phyloP scores from a whole-genome alignment of 64 coral and sea anemone genomes.

The Trachythela sp. region DNA sequence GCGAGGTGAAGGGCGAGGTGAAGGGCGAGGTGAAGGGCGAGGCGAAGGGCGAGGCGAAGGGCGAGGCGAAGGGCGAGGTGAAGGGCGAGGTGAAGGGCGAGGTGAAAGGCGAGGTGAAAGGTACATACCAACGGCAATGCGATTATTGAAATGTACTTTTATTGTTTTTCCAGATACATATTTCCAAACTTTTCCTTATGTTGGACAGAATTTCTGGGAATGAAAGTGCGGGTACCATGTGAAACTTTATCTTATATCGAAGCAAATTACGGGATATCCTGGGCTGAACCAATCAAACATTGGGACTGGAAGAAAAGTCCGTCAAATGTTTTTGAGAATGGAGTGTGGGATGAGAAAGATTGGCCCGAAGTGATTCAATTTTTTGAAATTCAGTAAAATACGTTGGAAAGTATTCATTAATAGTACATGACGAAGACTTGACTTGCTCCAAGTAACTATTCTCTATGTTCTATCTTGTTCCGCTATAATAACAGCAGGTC shows the following conservation, averaged over 20 bases:
- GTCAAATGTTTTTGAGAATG: conserved; percentile 83
- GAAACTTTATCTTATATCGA: conserved; percentile 72
- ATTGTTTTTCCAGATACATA: conserved; percentile 62
- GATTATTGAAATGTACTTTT: neutral
- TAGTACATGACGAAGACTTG: no score
- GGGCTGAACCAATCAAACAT: conserved; percentile 75
- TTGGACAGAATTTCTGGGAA: conserved; percentile 79
- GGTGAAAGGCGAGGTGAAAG: no score
- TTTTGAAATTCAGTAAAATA: conserved; percentile 28
- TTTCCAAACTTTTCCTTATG: conserved; percentile 96
- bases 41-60: no score
- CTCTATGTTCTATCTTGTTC: no score
- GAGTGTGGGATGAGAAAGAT: conserved; percentile 79
- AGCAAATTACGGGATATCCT: conserved; percentile 78
- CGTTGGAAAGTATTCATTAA: neutral
- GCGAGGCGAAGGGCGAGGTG: no score
- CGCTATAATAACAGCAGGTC: no score
- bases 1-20: no score
- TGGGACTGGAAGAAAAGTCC: conserved; percentile 99
- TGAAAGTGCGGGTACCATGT: conserved; percentile 81
- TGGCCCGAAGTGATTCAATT: conserved; percentile 84
- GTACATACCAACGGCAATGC: no score
- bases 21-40: no score
- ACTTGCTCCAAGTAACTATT: no score
- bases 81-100: no score